Conservation (phyloP, 2,797 vertebrate species). For the Masticophis lateralis region DNA sequence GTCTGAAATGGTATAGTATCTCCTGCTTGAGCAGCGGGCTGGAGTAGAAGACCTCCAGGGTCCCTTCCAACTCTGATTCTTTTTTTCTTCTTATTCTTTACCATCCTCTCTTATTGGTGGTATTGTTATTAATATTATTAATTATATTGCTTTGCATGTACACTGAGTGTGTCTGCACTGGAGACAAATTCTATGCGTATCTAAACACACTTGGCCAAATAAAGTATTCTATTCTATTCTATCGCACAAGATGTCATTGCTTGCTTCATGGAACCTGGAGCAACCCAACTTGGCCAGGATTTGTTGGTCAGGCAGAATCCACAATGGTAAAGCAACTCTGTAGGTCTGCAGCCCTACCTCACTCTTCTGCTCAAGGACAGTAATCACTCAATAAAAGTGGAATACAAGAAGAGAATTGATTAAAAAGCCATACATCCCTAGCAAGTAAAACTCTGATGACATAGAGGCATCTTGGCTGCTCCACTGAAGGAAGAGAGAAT, state of each 20-base stretch:
- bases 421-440: neutral
- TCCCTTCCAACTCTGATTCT: no score
- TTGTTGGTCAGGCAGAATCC: neutral
- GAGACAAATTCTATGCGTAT: neutral
- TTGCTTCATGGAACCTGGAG: neutral
- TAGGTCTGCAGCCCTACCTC: neutral
- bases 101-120: neutral
- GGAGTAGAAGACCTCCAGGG: no score
- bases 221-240: neutral
- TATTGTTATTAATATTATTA: neutral
- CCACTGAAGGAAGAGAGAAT: neutral
- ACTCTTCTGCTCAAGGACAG: neutral
- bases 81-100: neutral
- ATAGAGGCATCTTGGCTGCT: neutral
- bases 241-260: neutral
- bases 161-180: neutral
- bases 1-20: no score
- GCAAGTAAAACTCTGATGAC: neutral
- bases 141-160: neutral
- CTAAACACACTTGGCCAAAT: neutral
- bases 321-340: neutral
- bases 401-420: neutral
- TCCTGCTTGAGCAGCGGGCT: no score
- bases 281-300: neutral
- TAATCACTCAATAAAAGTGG: neutral